A percentile compares a stretch with the other conserved stretches of the same genome.
Conservation (phyloP, 1,140 invertebrate species). For the Drosophila rufa region DNA sequence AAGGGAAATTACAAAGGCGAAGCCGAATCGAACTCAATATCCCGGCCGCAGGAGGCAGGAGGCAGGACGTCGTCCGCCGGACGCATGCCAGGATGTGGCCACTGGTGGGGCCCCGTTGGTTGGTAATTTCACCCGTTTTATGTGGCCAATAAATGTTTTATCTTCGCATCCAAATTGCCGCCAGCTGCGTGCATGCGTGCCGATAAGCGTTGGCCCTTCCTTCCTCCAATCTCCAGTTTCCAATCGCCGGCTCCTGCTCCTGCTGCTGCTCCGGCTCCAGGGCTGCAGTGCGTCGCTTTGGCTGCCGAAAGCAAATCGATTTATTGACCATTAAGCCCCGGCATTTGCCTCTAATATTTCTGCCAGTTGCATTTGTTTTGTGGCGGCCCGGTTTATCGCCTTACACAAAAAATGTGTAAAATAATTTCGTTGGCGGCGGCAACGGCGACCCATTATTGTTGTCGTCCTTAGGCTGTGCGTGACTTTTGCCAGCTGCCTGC, state of each 20-base stretch:
- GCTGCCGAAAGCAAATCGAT: slow-evolving; percentile 66
- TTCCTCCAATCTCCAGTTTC: slow-evolving; percentile 8
- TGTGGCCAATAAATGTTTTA: slow-evolving; percentile 82
- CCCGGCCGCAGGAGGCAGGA: slow-evolving; percentile 3
- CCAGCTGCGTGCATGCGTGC: slow-evolving; percentile 80
- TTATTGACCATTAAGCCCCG: slow-evolving; percentile 75
- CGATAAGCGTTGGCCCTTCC: slow-evolving; percentile 59
- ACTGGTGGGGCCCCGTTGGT: slow-evolving; percentile 32
- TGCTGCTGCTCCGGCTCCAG: not conserved
- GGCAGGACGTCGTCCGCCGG: not conserved
- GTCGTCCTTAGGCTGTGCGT: slow-evolving; percentile 47
- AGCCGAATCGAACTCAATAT: slow-evolving; percentile 38
- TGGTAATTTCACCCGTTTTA: slow-evolving; percentile 79
- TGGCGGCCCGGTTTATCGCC: slow-evolving; percentile 40
- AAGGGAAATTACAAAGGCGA: slow-evolving; percentile 62
- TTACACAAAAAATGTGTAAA: slow-evolving; percentile 42
- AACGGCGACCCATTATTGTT: slow-evolving; percentile 21
- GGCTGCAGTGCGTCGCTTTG: slow-evolving; percentile 50
- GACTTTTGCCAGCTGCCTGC: slow-evolving; percentile 53
- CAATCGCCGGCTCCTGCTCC: slow-evolving; percentile 4
- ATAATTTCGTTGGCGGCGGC: slow-evolving; percentile 37
- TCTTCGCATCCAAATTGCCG: slow-evolving; percentile 77
- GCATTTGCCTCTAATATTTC: slow-evolving; percentile 72
- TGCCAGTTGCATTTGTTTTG: slow-evolving; percentile 69
- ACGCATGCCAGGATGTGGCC: slow-evolving; percentile 43